These are phyloP conservation scores for Crocuta crocuta DNA, from an alignment of 2,113 vertebrate species.

Conservation along the genomic window DNA sequence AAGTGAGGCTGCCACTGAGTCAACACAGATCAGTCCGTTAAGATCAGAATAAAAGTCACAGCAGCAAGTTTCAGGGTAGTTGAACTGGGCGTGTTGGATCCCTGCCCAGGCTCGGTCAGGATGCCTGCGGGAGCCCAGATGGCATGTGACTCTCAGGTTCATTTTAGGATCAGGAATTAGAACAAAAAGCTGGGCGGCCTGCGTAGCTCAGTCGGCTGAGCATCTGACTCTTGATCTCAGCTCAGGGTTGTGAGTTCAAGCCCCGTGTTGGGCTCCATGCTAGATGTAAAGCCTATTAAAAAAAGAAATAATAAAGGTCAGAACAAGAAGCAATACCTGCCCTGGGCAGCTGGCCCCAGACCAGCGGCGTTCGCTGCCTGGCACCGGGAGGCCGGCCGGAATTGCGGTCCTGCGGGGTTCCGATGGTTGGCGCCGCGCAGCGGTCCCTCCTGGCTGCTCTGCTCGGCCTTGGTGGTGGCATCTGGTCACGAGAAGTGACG, in stretches of 20 bases:
- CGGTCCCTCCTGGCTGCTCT: neutral
- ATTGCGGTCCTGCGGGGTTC: neutral
- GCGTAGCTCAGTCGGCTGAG: too few relatives aligned
- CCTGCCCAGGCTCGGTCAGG: neutral
- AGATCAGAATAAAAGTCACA: neutral
- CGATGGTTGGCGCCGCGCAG: fast-evolving
- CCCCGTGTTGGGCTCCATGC: too few relatives aligned
- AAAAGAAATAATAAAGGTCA: neutral
- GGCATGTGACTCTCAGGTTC: neutral
- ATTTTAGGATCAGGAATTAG: neutral
- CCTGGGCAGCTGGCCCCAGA: fast-evolving
- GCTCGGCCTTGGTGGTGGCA: fast-evolving
- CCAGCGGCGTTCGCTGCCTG: neutral
- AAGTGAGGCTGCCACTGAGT: too few relatives aligned
- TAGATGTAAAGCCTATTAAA: too few relatives aligned
- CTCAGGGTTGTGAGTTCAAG: too few relatives aligned
- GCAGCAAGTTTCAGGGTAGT: neutral
- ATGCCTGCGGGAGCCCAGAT: neutral
- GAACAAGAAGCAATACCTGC: neutral
- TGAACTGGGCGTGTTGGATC: fast-evolving
- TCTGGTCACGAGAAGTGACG: neutral
- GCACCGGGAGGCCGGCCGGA: neutral
- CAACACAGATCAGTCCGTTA: neutral
- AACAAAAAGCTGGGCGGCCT: neutral
- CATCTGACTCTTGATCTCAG: too few relatives aligned